A percentile compares a stretch with the other conserved stretches of the same genome.
phyloP scores from a whole-genome alignment of 2,888 invertebrate genomes.

The Coelogynopora nodosa region DNA sequence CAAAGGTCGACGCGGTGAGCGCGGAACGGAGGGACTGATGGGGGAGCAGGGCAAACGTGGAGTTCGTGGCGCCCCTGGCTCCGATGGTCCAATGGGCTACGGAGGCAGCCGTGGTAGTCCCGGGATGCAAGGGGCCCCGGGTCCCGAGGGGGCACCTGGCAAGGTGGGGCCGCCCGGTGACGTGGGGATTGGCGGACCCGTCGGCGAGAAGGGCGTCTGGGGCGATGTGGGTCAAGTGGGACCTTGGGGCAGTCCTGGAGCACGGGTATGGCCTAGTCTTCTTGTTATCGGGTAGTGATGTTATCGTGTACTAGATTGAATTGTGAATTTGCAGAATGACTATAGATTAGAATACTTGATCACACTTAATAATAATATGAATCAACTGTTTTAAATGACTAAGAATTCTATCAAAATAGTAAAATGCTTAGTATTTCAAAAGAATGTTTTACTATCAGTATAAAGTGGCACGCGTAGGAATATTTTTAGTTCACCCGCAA shows the following conservation, averaged over 20 bases:
- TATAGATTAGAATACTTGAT: too few relatives aligned
- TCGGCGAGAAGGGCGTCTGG: conserved; percentile 38
- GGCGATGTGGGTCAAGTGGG: conserved; percentile 40
- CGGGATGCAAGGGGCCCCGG: conserved; percentile 32
- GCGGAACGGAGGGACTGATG: conserved; percentile 1
- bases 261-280: too few relatives aligned
- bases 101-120: conserved; percentile 29
- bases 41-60: conserved; percentile 39
- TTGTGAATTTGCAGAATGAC: too few relatives aligned
- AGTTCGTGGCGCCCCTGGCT: conserved; percentile 29
- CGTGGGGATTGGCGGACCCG: neutral
- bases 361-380: too few relatives aligned
- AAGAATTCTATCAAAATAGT: too few relatives aligned
- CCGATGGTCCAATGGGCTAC: conserved; percentile 31
- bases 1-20: conserved; percentile 38
- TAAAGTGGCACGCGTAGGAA: too few relatives aligned
- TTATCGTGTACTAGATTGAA: too few relatives aligned
- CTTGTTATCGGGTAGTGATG: too few relatives aligned
- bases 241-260: conserved; percentile 65
- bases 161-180: conserved; percentile 9
- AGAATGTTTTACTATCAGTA: too few relatives aligned
- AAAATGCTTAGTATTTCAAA: too few relatives aligned
- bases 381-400: too few relatives aligned
- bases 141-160: conserved; percentile 39
- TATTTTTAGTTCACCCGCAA: too few relatives aligned